Evolutionary conservation across 2,888 invertebrate genomes (phyloP).

Genomic region (Sphaeridia pumilis): DNA sequence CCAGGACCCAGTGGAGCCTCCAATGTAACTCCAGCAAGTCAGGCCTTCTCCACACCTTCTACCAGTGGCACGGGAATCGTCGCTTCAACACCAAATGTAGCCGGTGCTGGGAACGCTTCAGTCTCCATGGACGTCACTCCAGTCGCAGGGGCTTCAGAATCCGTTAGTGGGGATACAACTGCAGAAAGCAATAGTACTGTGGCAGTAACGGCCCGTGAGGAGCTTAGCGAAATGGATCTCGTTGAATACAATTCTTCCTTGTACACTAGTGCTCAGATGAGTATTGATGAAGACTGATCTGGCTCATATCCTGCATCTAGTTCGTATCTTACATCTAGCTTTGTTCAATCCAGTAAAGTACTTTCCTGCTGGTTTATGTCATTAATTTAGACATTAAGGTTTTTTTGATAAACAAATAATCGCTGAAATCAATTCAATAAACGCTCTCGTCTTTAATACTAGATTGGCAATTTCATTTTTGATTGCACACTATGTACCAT

Average conservation of each 20-base stretch:
- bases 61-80: no score
- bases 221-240: slow-evolving; percentile 13
- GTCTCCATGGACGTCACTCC: neutral
- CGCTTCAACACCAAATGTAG: slow-evolving; percentile 5
- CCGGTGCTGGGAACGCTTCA: neutral
- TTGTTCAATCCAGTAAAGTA: neutral
- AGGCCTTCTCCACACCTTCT: neutral
- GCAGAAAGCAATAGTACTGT: slow-evolving; percentile 2
- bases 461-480: no score
- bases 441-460: no score
- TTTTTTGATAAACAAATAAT: no score
- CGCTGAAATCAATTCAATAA: no score
- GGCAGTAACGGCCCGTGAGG: no score
- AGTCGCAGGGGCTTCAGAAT: neutral
- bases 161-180: neutral
- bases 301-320: no score
- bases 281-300: slow-evolving; percentile 13
- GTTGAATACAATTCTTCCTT: slow-evolving; percentile 9
- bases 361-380: neutral
- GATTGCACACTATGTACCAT: no score
- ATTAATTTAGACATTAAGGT: neutral
- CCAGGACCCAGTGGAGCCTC: no score
- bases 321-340: neutral
- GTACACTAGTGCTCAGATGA: slow-evolving; percentile 15
- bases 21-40: slow-evolving; percentile 1